Evolutionary conservation across 1,140 invertebrate species (phyloP).

Genomic region (Tetraneura akinire): DNA sequence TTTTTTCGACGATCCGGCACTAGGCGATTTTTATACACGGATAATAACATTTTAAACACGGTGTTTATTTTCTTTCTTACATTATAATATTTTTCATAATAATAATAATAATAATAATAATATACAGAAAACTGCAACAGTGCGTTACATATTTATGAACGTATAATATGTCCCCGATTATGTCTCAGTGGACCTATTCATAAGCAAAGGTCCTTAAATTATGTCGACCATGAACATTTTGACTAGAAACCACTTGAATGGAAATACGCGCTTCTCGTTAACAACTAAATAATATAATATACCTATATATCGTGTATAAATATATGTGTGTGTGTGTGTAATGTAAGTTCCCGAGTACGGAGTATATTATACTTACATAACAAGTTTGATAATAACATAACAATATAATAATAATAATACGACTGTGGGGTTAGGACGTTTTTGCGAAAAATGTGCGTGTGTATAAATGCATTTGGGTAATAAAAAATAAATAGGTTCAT

Average conservation of each 20-base stretch:
- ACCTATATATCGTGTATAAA: neutral
- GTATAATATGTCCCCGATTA: slow-evolving; percentile 28
- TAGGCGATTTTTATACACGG: slow-evolving; percentile 16
- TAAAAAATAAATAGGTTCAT: too few relatives aligned
- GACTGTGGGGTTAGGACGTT: neutral
- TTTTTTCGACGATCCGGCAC: neutral
- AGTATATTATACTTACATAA: too few relatives aligned
- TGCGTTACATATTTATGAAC: slow-evolving; percentile 11
- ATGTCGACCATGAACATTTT: slow-evolving; percentile 24
- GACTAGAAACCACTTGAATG: slow-evolving; percentile 29
- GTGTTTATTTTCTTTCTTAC: slow-evolving; percentile 36
- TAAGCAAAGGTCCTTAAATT: neutral
- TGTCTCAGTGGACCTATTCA: slow-evolving; percentile 5
- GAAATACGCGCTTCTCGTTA: neutral
- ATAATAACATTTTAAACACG: slow-evolving; percentile 48
- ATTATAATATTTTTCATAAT: too few relatives aligned
- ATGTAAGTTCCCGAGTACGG: too few relatives aligned
- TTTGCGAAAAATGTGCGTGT: too few relatives aligned
- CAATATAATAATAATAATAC: neutral
- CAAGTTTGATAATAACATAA: neutral
- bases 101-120: too few relatives aligned
- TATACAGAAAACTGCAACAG: neutral
- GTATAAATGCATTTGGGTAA: too few relatives aligned
- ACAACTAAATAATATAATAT: slow-evolving; percentile 1
- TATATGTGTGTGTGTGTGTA: too few relatives aligned